Base-by-base conservation (phyloP, 2,888 invertebrate species). In the Scaptomyza reducta region DNA sequence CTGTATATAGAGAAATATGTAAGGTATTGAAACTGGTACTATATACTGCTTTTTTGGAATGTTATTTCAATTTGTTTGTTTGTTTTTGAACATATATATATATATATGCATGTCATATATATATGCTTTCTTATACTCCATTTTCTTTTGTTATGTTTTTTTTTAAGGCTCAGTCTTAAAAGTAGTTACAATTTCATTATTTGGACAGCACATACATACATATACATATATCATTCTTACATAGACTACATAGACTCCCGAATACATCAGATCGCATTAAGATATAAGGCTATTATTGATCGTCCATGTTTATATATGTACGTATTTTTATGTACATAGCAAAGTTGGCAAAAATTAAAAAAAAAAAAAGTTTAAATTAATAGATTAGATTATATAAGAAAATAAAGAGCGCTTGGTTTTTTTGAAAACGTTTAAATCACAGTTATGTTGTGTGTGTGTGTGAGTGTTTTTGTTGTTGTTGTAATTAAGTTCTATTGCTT, bases 351-450 rank as follows among this genome's bases (percentile, higher is more conserved):
- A 22, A 22, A 22, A 22, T 4, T 51, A 63, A 47, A 70, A 59
- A 49, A 56, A 16, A 55, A 10, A 27, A 10, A 14, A 54, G 0
- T 31, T 13, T 46, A 47, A 46, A 31, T 18, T n/a, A 25, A 38
- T 40, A 60, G 40, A 18, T 54, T 49, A 49, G 29, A 29, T 45
- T 54, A 56, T 55, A 58, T 13, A 61, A 55, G 44, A 61, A 16
- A 68, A 57, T 14, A 40, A 40, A 54, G 75, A 62, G 74, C 74
- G 62, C 62, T 67, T 57, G 62, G 46, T 71, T 31, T 31, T 71
- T 65, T 79, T 83, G 64, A 86, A 86, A 82, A 82, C 72, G 61
- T 83, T 86, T 57, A 72, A 77, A 82, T 82, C 81, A 82, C 81
- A 82, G 81, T 86, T 82, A 69, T 67, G 81, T 82, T 82, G 77